Evolutionary conservation across 2,113 vertebrate genomes (phyloP), one percentile per base, ranked within the genome.

Genomic region (Megaceryle torquata): DNA sequence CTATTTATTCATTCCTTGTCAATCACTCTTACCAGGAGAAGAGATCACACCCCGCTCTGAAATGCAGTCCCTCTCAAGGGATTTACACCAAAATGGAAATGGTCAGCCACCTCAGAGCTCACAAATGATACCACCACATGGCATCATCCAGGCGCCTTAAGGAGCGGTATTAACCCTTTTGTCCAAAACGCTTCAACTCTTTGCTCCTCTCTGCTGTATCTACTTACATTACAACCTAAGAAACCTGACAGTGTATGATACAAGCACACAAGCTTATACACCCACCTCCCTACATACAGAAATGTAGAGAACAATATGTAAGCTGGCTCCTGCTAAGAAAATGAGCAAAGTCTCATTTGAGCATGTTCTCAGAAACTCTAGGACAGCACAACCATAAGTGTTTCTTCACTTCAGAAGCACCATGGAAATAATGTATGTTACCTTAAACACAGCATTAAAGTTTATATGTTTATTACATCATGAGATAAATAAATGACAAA

Each of bases 1-100:
- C 69, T 92, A 94, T 96, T 96, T 94, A 93, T 97, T 96, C 89
- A 96, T 93, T 97, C 88, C 83, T 41, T 77, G 91, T 94, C 97
- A 96, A 89, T 96, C 94, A 96, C 74, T 92, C 86, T 91, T 68
- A 81, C 54, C 46, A 86, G 75, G 74, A 94, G 83, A 86, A 54
- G 51, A 91, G 89, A 85, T 87, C 91, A 94, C 80, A 90, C 78
- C 61, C 75, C 5, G 4, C 91, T 94, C 94, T 80, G 88, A 97
- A 97, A 95, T 15, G 57, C 67, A 82, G 96, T 96, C 78, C 59
- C 86, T 96, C 91, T 86, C 91, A 44, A 85, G 83, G 90, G 93
- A 92, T 95, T 95, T 93, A 97, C 82, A 89, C 76, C 87, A 83
- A 97, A 97, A 96, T 93, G 93, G 74, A 96, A 96, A 96, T 71